These are phyloP conservation scores for Chloromyia formosa DNA, from an alignment of 2,888 invertebrate genomes.

Conservation along the genomic window DNA sequence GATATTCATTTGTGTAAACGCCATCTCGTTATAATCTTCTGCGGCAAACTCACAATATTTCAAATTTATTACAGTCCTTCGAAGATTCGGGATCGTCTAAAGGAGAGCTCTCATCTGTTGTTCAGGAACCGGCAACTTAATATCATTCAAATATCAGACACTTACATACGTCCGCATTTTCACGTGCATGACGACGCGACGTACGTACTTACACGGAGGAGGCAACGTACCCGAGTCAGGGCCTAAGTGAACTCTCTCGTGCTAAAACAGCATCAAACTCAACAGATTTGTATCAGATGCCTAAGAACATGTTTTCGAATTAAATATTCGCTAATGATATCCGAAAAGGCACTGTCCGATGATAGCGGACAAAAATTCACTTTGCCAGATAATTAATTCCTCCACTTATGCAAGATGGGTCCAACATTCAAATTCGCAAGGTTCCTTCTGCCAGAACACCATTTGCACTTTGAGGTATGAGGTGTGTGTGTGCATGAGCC, in stretches of 20 bases:
- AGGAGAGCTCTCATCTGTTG: not conserved
- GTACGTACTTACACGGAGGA: not conserved
- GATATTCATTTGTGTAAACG: slow-evolving; percentile 17
- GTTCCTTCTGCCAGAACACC: not conserved
- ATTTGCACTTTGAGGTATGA: not conserved
- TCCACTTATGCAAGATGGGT: slow-evolving; percentile 45
- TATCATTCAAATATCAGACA: slow-evolving; percentile 20
- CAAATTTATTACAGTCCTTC: slow-evolving; percentile 21
- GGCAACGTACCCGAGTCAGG: not conserved
- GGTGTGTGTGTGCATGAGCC: not conserved
- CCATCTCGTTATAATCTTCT: slow-evolving; percentile 12
- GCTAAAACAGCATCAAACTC: slow-evolving; percentile 49
- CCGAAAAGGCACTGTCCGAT: slow-evolving; percentile 44
- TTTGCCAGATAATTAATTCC: slow-evolving; percentile 49
- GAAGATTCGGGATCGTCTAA: not conserved
- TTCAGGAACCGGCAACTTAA: not conserved
- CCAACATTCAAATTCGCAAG: not conserved
- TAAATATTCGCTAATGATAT: slow-evolving; percentile 50
- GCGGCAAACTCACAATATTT: slow-evolving; percentile 13
- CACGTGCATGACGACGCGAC: not conserved
- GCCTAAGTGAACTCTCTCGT: slow-evolving; percentile 49
- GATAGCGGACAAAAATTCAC: slow-evolving; percentile 45
- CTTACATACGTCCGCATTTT: not conserved
- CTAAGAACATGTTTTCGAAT: slow-evolving; percentile 49
- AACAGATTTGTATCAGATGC: slow-evolving; percentile 50